A percentile compares a stretch with the other conserved stretches of the same genome.
Evolutionary conservation across 35 echinoderm and acorn worm species (phyloP).

Genomic region (Strongylocentrotus purpuratus): DNA sequence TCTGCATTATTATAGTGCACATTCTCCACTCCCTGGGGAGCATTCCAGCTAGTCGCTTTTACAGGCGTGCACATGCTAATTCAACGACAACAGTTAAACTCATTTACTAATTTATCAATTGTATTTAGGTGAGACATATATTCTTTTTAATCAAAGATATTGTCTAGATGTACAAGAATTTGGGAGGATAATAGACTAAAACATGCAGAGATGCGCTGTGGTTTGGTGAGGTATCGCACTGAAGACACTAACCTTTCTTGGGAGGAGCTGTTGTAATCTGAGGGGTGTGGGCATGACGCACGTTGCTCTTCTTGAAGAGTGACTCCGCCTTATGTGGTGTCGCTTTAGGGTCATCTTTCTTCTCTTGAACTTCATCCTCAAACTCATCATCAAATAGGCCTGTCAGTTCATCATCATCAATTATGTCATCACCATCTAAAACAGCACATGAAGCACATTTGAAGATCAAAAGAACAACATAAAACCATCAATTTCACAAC

Average conservation of each 20-base stretch:
- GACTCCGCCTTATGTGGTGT: background rate
- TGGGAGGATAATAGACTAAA: too few relatives aligned
- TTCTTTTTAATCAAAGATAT: too few relatives aligned
- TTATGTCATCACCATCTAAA: background rate
- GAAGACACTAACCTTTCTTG: constrained; percentile 61
- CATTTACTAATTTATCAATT: too few relatives aligned
- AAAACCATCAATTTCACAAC: background rate
- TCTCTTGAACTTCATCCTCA: background rate
- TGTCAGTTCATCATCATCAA: constrained; percentile 9
- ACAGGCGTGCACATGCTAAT: too few relatives aligned
- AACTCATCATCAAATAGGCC: constrained; percentile 13
- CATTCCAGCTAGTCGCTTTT: too few relatives aligned
- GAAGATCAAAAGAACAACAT: background rate
- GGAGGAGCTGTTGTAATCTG: constrained; percentile 56
- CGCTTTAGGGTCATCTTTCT: background rate
- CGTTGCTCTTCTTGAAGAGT: constrained; percentile 61
- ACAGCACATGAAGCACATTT: background rate
- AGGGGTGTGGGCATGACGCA: constrained; percentile 71
- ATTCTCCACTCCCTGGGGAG: too few relatives aligned
- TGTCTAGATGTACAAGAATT: too few relatives aligned
- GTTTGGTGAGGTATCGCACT: background rate
- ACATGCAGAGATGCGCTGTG: too few relatives aligned
- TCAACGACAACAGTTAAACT: too few relatives aligned
- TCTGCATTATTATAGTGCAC: too few relatives aligned
- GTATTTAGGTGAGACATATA: too few relatives aligned